Evolutionary conservation across 1,140 invertebrate species (phyloP), one percentile per base, ranked within the genome.

Genomic region (Calliphora vicina): DNA sequence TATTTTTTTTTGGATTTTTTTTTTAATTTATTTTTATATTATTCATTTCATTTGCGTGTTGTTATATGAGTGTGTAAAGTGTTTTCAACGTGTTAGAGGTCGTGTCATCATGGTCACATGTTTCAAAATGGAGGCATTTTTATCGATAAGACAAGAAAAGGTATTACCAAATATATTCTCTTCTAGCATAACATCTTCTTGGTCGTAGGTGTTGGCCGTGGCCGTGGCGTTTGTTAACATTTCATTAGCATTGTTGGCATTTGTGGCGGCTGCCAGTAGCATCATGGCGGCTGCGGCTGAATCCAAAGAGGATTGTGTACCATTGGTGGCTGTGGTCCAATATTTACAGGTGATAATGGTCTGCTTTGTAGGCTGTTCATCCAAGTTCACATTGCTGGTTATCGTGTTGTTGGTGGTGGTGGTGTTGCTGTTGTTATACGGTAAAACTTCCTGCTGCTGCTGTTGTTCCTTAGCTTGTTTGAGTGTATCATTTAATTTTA

Each of bases 311-410:
- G 80, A 12, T 35, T 50, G 72, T 80, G 82, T 74, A 25, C 74
- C 74, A 78, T 78, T 78, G 25, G 74, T 78, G 35, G 35, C 78
- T 20, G 84, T 84, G 13, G 84, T 84, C 84, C 84, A 86, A 82
- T 86, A 86, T 82, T 86, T 84, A 43, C 84, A 85, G 12, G 85
- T 85, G 15, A 86, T 85, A 42, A 86, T 85, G 13, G 85, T 85
- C 23, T 84, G 81, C 26, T 81, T 71, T 5, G 29, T 61, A 26
- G 43, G 26, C 25, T 17, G 43, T 10, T 45, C 71, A 67, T 20
- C 23, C 5, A 42, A 29, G 35, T 78, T 57, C 20, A 20, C 23
- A n/a, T 17, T 43, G 71, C 25, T 82, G n/a, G n/a, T n/a, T n/a
- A n/a, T n/a, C n/a, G n/a, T n/a, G n/a, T n/a, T n/a, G n/a, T n/a